phyloP scores from a whole-genome alignment of 2,113 vertebrate genomes.

The Phocoena phocoena region DNA sequence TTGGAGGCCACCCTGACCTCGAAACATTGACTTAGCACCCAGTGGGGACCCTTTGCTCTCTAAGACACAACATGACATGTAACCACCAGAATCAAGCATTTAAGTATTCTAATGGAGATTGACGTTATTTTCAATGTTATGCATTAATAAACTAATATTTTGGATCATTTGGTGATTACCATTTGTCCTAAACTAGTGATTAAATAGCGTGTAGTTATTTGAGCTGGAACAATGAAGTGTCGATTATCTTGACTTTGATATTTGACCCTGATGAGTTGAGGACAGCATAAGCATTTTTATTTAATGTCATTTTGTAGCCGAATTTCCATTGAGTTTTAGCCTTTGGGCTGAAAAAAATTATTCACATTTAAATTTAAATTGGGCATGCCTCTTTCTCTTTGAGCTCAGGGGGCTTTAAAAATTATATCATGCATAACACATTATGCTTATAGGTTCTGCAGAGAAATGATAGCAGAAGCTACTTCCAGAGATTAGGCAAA shows the following conservation, averaged over 20 bases:
- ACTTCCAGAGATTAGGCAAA: conserved; percentile 38
- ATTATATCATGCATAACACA: conserved; percentile 56
- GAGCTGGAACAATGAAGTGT: conserved; percentile 37
- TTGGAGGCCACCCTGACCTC: neutral
- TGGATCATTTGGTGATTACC: neutral
- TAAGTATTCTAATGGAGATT: neutral
- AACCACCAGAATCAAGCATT: neutral
- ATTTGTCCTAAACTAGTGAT: conserved; percentile 29
- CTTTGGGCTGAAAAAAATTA: conserved; percentile 50
- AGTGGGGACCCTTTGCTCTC: neutral
- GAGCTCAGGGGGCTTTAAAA: conserved; percentile 56
- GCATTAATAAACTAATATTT: conserved; percentile 42
- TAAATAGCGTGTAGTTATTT: conserved; percentile 29
- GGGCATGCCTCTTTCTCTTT: conserved; percentile 47
- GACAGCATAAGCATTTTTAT: conserved; percentile 37
- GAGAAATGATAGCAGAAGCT: conserved; percentile 48
- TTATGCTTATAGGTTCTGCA: conserved; percentile 51
- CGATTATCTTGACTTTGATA: conserved; percentile 61
- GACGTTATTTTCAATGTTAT: conserved; percentile 22
- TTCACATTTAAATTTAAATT: conserved; percentile 72
- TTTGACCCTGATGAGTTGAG: conserved; percentile 44
- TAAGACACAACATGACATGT: neutral
- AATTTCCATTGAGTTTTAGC: conserved; percentile 53
- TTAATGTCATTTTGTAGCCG: conserved; percentile 44
- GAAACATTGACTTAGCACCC: neutral